These are phyloP conservation scores for Cercopithecus neglectus DNA, from an alignment of 2,797 vertebrate genomes.

Conservation along the genomic window DNA sequence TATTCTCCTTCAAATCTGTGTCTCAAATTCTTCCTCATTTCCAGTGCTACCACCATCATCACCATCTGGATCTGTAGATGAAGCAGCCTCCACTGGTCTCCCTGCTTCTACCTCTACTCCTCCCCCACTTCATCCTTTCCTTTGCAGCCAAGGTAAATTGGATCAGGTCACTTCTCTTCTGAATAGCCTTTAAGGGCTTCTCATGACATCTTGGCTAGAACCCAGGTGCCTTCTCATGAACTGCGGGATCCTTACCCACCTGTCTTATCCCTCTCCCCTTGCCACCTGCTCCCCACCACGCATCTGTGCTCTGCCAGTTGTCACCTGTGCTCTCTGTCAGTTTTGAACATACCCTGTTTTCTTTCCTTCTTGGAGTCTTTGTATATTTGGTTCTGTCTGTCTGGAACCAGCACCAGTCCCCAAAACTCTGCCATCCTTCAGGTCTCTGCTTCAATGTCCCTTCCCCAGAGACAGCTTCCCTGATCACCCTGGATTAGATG, in stretches of 20 bases:
- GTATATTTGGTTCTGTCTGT: background rate
- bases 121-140: background rate
- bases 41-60: too few relatives aligned
- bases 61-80: background rate
- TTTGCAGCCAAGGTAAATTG: too few relatives aligned
- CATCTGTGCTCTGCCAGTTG: background rate
- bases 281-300: background rate
- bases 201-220: background rate
- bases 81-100: background rate
- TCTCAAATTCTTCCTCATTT: background rate
- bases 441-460: background rate
- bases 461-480: background rate
- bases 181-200: background rate
- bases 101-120: background rate
- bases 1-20: background rate
- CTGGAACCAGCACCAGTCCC: background rate
- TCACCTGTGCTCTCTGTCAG: background rate
- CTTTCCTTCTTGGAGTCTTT: background rate
- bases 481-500: rapidly evolving
- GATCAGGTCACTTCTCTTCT: background rate
- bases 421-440: background rate
- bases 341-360: background rate
- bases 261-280: background rate
- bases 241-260: background rate
- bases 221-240: background rate